Conservation (phyloP, 2,113 vertebrate species). For the Dicaeum eximium region DNA sequence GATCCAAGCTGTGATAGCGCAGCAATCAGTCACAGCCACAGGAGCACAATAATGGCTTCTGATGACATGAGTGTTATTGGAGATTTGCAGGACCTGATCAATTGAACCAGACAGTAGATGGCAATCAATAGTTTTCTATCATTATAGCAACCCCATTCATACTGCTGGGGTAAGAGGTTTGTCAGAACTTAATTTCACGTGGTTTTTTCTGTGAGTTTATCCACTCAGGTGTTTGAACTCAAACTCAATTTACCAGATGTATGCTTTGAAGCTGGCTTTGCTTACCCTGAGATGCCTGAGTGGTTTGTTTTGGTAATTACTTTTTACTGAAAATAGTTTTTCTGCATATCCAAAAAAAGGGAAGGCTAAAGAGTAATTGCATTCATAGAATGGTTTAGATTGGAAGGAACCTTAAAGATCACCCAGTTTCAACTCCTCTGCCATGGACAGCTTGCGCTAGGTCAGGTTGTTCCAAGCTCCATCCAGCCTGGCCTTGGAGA, state of each 20-base stretch:
- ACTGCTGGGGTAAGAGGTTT: neutral
- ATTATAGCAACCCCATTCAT: slow-evolving; percentile 36
- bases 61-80: slow-evolving; percentile 68
- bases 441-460: neutral
- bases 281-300: neutral
- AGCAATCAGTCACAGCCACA: slow-evolving; percentile 71
- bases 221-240: neutral
- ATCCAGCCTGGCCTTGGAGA: neutral
- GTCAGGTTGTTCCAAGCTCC: neutral
- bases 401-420: neutral
- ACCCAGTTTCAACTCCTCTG: neutral
- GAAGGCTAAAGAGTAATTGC: neutral
- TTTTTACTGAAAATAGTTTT: neutral
- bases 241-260: neutral
- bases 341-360: neutral
- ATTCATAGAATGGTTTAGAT: neutral
- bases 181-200: slow-evolving; percentile 50
- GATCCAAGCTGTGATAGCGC: slow-evolving; percentile 72
- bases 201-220: neutral
- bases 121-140: slow-evolving; percentile 65
- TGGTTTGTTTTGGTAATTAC: neutral
- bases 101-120: slow-evolving; percentile 31
- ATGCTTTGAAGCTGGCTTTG: neutral
- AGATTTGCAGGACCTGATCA: slow-evolving; percentile 60
- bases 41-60: slow-evolving; percentile 74